Base-by-base conservation (phyloP, 1,140 invertebrate species). In the Forficula auricularia region DNA sequence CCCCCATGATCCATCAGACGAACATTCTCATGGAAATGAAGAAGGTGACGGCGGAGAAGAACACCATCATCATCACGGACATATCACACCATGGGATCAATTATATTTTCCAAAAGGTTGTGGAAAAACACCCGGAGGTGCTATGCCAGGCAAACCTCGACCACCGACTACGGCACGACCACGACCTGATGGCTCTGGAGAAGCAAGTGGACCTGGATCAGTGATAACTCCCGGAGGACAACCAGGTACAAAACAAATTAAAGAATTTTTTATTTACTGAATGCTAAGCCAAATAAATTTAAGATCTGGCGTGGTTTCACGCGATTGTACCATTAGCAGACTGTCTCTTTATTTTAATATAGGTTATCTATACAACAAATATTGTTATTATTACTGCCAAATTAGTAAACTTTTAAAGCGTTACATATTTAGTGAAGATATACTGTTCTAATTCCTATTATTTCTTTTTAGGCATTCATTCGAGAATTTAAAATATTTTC, bases 51-150 rank as follows among this genome's bases (percentile, higher is more conserved):
- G 22, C 10, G 22, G 22, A 10, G 22, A 27, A 6, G 22, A 27
- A 6, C 52, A 58, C 19, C 62, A 65, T 19, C 53, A 61, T 14
- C 60, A 69, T 12, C 61, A 70, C 39, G 73, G 73, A 19, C 60
- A 64, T 8, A 53, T 70, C 16, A 67, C 71, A 7, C 56, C 66
- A 35, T 77, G 73, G 73, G 54, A 61, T 47, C 57, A 76, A 41
- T 55, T 77, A 27, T 65, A 68, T 44, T 77, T 77, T 50, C 75
- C 75, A 13, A 57, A 65, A 47, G 66, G 68, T 40, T 78, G 75
- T 50, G 64, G 64, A 12, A 61, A 57, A 42, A 56, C 58, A 33
- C 58, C 57, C 13, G 59, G 60, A 35, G 62, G 61, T 6, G 43
- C 46, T 4, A 45, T 47, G 22, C 43, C 47, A 16, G 45, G 47